Evolutionary conservation across 2,113 vertebrate genomes (phyloP), one percentile per base, ranked within the genome.

Genomic region (Rhizomys pruinosus): DNA sequence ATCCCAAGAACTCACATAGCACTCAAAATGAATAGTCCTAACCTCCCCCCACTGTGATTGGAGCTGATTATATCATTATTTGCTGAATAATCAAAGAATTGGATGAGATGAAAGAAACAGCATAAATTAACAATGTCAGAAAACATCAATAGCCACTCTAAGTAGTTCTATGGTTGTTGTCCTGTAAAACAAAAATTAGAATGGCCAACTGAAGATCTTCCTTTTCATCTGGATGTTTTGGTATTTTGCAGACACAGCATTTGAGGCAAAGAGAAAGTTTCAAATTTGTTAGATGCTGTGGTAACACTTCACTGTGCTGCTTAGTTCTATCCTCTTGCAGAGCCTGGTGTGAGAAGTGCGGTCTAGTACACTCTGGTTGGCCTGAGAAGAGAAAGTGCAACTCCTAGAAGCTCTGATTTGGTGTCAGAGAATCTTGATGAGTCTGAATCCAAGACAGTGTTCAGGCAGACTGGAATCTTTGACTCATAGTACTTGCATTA

Each of bases 31-130:
- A 77, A 32, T 13, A 44, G 10, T 71, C 16, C 72, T 37, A 78
- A 27, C 68, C 16, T 22, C 23, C 25, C 15, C 47, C 47, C 13
- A 12, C 29, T 15, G 85, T 12, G 44, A 61, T 16, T 34, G 39
- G 57, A 12, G 39, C 61, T n/a, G 76, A 52, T 76, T 42, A 0
- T 17, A 37, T 94, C 72, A 78, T 15, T 55, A 27, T 20, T 47
- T 71, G 78, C 57, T 11, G 2, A 25, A 29, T 79, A 76, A 94
- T 88, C 80, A 94, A 64, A 92, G 64, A 89, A 63, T 29, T 42
- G 9, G 42, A 13, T 17, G 17, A 55, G 42, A 79, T 86, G 77
- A 92, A 72, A 90, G 77, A 72, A 87, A 64, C 1, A 29, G 22
- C 44, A 27, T 72, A 88, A 74, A 89, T 90, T 76, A 90, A 91